Base-by-base conservation (phyloP, 2,888 invertebrate genomes). In the Nomada fabriciana region DNA sequence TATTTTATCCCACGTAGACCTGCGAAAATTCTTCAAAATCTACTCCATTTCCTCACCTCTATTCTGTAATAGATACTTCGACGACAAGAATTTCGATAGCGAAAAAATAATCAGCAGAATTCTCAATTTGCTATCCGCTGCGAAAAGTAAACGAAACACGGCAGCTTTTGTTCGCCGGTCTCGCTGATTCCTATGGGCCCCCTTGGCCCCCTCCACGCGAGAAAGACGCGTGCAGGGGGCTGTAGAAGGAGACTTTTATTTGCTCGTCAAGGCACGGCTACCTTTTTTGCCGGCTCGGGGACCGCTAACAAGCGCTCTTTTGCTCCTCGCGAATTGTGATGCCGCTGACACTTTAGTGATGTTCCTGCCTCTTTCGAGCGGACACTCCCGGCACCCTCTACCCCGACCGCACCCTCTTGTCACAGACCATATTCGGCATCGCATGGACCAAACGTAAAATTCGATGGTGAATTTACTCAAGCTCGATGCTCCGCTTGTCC, bases 331-430 rank as follows among this genome's bases (percentile, higher is more conserved):
- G 93, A 93, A 94, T 93, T 93, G 93, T 93, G 93, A 94, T 94
- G 92, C 92, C 90, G 89, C 93, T 93, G 93, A 93, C 93, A 93
- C 93, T 93, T 94, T 94, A 94, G 93, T 91, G 93, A 94, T 93
- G 93, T 93, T 92, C 89, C 90, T 89, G 90, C 88, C 89, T 92
- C 91, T 88, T 85, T 74, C 77, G 83, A 76, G 64, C 61, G 82
- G 69, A 55, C 70, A 52, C 74, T 71, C 68, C 63, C 76, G 70
- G 74, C 61, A 55, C 68, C 67, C 65, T 5, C 72, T 76, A 72
- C 68, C 60, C 60, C 63, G 36, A 2, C 2, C 29, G 29, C 29
- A 10, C 50, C 52, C 57, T 11, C 23, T n/a, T 7, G 23, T 23
- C 43, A 2, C 74, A 64, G 78, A 76, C 89, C 87, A 87, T 88